These are phyloP conservation scores for Zelleria hepariella DNA, from an alignment of 2,888 invertebrate species.

Conservation along the genomic window DNA sequence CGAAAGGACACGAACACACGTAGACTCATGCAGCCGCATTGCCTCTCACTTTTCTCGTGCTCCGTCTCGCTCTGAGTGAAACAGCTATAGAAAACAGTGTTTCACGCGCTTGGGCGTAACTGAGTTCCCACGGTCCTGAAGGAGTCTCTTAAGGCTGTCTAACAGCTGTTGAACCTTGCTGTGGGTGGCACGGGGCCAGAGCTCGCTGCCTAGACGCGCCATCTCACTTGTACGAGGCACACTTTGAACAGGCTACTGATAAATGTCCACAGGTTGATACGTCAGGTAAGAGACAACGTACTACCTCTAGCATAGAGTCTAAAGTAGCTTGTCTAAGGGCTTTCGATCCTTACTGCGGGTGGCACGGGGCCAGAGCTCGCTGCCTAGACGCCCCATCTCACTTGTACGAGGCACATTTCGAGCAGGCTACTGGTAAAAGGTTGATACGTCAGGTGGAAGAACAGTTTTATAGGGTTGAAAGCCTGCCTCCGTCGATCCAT, in stretches of 20 bases:
- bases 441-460: slow-evolving; percentile 18
- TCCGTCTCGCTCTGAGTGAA: too few relatives aligned
- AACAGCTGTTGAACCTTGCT: slow-evolving; percentile 92
- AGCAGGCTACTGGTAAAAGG: slow-evolving; percentile 71
- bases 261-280: slow-evolving; percentile 18
- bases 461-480: too few relatives aligned
- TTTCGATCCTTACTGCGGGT: slow-evolving; percentile 95
- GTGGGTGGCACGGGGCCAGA: slow-evolving; percentile 89
- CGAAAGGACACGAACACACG: too few relatives aligned
- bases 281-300: slow-evolving; percentile 17
- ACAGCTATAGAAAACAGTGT: too few relatives aligned
- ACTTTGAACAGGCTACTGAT: slow-evolving; percentile 80
- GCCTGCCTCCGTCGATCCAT: slow-evolving; percentile 93
- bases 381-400: slow-evolving; percentile 75
- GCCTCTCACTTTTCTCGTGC: too few relatives aligned
- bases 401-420: slow-evolving; percentile 83
- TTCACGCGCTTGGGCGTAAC: too few relatives aligned
- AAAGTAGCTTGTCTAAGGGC: slow-evolving; percentile 87
- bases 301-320: too few relatives aligned
- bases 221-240: slow-evolving; percentile 75
- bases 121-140: too few relatives aligned
- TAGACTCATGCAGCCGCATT: too few relatives aligned
- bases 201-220: slow-evolving; percentile 79
- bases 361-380: slow-evolving; percentile 84
- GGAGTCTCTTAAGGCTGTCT: slow-evolving; percentile 82